These are phyloP conservation scores for Caenorhabditis plicata DNA, from an alignment of 2,888 invertebrate genomes.

Conservation along the genomic window DNA sequence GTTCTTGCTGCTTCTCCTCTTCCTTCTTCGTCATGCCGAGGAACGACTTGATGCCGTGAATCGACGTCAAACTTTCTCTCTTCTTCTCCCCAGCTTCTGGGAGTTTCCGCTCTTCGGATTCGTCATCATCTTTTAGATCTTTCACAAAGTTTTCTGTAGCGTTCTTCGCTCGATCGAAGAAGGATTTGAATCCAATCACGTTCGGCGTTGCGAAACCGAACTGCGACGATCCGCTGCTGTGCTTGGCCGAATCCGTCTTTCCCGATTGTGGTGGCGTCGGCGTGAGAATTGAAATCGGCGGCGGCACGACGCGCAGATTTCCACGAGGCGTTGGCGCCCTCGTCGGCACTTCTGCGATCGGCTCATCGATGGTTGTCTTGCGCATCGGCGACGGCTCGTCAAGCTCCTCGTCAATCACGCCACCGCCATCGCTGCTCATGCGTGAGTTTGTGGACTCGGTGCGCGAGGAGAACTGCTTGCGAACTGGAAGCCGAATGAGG, in stretches of 20 bases:
- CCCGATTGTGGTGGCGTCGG: conserved; percentile 31
- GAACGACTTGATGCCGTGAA: conserved; percentile 22
- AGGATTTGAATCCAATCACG: conserved; percentile 23
- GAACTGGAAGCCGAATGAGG: conserved; percentile 21
- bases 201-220: conserved; percentile 25
- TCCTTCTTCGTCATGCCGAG: conserved; percentile 24
- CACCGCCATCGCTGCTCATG: conserved; percentile 23
- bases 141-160: conserved; percentile 26
- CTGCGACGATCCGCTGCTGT: conserved; percentile 25
- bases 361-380: conserved; percentile 11
- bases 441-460: conserved; percentile 29
- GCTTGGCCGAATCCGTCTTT: conserved; percentile 19
- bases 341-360: conserved; percentile 17
- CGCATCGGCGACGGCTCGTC: conserved; percentile 17
- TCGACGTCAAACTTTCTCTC: conserved; percentile 1
- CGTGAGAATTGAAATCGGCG: conserved; percentile 27
- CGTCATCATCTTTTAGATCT: conserved; percentile 24
- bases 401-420: conserved; percentile 18
- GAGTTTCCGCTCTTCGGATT: background rate
- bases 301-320: conserved; percentile 27
- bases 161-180: conserved; percentile 33
- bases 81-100: background rate
- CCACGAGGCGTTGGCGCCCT: conserved; percentile 21
- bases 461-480: conserved; percentile 28
- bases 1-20: conserved; percentile 7